Base-by-base conservation (phyloP, 2,797 vertebrate genomes). In the Gila robusta region DNA sequence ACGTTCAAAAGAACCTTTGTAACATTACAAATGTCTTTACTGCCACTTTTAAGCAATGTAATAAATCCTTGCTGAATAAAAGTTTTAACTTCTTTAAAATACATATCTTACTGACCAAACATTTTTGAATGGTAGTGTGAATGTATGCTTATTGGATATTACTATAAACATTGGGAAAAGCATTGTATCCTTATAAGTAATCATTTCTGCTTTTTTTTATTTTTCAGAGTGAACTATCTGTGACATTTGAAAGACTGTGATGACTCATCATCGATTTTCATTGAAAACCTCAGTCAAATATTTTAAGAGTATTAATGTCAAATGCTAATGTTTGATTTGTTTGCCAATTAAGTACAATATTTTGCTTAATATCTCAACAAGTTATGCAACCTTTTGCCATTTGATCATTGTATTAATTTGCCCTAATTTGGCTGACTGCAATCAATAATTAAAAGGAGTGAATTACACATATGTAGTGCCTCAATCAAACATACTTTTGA, bases 171-270 rank as follows among this genome's bases (percentile, higher is more conserved):
- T 37, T 78, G 21, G 21, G 2, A 14, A 56, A 49, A n/a, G 14
- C 37, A 10, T 59, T 32, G 23, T 64, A n/a, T 79, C 8, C 16
- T 62, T 62, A 28, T 7, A 78, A 56, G 21, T 73, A 66, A 28
- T 66, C 19, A 39, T 66, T 19, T 85, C 49, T 59, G 41, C n/a
- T 70, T 56, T 26, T 56, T 84, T 84, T 69, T 2, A 7, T 79
- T 85, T 85, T 70, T 21, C 83, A 85, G 83, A 85, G 39, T 85
- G 76, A 85, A 44, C 32, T 84, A 54, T 67, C 23, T 56, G 35
- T 59, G 52, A 23, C 67, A 37, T 19, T 5, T 56, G 44, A 47
- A 83, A 83, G 44, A 23, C 39, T 54, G 28, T 4, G 2, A 28
- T 9, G 64, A 56, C 23, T 44, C 62, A 41, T 77, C 44, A 5